These are phyloP conservation scores for Tretioscincus oriximinensis DNA, from an alignment of 2,113 vertebrate genomes.

Conservation along the genomic window DNA sequence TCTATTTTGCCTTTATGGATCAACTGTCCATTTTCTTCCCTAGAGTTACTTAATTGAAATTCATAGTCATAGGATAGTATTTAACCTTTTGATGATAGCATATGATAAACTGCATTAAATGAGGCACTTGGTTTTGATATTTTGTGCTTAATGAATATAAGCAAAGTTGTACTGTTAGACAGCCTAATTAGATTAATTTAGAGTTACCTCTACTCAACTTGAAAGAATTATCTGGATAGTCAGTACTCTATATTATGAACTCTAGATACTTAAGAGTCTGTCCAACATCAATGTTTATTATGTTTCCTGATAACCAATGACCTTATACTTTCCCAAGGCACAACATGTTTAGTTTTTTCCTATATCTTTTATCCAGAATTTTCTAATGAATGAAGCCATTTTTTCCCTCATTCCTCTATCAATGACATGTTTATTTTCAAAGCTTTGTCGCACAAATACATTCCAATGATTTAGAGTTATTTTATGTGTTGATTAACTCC, in stretches of 20 bases:
- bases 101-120: neutral
- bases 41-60: neutral
- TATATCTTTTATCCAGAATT: neutral
- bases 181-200: neutral
- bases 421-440: conserved; percentile 24
- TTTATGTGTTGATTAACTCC: conserved; percentile 30
- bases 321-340: neutral
- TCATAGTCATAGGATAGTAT: neutral
- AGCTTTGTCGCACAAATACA: conserved; percentile 16
- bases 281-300: fast-evolving
- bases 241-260: neutral
- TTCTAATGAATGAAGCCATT: neutral
- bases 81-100: neutral
- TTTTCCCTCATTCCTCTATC: neutral
- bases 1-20: too few relatives aligned
- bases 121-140: neutral
- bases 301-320: fast-evolving
- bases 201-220: neutral
- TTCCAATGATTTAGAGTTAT: neutral
- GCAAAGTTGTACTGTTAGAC: too few relatives aligned
- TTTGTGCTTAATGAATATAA: neutral
- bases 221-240: neutral
- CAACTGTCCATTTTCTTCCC: too few relatives aligned
- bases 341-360: neutral
- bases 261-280: neutral